Conservation (phyloP, 2,113 vertebrate species). For the Zosterops hypoxanthus region DNA sequence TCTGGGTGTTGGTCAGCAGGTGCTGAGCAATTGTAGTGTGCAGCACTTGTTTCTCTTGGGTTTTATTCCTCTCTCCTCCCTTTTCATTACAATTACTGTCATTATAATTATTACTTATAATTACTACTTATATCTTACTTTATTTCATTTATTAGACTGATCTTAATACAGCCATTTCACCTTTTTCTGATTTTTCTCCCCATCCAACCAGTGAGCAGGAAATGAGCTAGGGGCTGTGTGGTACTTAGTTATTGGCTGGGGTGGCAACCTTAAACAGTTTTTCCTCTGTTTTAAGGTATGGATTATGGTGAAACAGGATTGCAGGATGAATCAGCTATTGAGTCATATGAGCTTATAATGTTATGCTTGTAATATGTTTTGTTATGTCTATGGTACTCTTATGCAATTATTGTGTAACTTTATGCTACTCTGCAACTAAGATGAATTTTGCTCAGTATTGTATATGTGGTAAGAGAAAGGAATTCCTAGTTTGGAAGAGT, state of each 20-base stretch:
- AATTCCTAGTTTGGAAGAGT: background rate
- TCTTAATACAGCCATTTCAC: background rate
- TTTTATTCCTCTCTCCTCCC: background rate
- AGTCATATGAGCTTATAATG: background rate
- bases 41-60: background rate
- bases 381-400: background rate
- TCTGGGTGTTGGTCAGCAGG: background rate
- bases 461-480: background rate
- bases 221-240: background rate
- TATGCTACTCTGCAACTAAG: background rate
- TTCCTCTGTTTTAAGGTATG: background rate
- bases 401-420: background rate
- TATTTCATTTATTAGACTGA: background rate
- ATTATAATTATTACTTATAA: background rate
- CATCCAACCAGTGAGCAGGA: rapidly evolving
- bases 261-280: background rate
- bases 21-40: background rate
- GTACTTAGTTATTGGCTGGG: background rate
- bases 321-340: background rate
- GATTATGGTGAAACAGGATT: background rate
- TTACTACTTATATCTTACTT: background rate
- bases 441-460: background rate
- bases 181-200: background rate
- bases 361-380: background rate
- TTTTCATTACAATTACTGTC: background rate